Base-by-base conservation (phyloP, 2,888 invertebrate species). In the Nomada ruficornis region DNA sequence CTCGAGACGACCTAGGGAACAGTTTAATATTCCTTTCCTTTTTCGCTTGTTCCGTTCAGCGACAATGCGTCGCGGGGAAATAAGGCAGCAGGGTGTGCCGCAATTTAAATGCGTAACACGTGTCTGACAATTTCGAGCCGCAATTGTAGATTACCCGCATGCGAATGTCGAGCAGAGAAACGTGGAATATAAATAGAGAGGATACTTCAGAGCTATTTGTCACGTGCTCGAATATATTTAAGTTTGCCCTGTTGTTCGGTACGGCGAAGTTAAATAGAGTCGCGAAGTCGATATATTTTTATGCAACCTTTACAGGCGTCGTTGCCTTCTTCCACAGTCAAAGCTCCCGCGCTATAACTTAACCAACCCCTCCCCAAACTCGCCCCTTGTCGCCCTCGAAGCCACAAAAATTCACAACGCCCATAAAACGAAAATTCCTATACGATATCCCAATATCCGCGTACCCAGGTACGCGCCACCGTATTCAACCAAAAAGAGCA, bases 101-200 rank as follows among this genome's bases (percentile, higher is more conserved):
- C 29, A 36, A 60, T 80, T 80, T 60, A 47, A n/a, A 80, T 71
- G 70, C 78, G 47, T 65, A 54, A 78, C 80, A 65, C 78, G 65
- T 78, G 78, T 65, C 78, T 18, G 70, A 65, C 78, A 60, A 80
- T 77, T 80, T 54, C 64, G 67, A 68, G 36, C 67, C 47, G 5
- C 68, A 60, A 75, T 78, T 75, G 76, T 57, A 75, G 76, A 77
- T 77, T 77, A 64, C 70, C 65, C 79, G 57, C 59, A 65, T 70
- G 77, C 57, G 70, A 70, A 79, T 70, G 70, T 80, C 65, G 42
- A 42, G 78, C 64, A 50, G 60, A 70, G 52, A 77, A 80, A 80
- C 79, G 54, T 36, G 54, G 79, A 80, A 80, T 80, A 80, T 80
- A 80, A 80, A 80, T 80, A 80, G 79, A 59, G 59, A 54, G 52